Conservation (phyloP, 2,888 invertebrate species). For the Drosophila anomelani region DNA sequence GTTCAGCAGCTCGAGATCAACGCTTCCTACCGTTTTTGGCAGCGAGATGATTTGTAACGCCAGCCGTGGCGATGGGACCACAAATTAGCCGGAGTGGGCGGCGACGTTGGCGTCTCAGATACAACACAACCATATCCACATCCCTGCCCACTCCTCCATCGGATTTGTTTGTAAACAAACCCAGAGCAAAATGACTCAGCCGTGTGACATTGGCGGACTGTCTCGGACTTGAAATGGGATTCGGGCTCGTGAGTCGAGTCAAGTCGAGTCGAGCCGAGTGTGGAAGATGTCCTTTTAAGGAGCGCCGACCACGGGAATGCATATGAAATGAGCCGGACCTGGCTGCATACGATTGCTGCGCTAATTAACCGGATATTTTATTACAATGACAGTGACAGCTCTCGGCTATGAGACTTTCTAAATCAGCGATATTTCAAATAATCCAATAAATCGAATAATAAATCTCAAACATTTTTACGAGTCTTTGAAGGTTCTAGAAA, state of each 20-base stretch:
- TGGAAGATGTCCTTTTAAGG: constrained; percentile 42
- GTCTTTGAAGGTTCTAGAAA: not conserved
- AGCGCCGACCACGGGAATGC: constrained; percentile 10
- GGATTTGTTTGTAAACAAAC: constrained; percentile 77
- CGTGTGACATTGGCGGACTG: constrained; percentile 23
- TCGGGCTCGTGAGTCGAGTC: constrained; percentile 14
- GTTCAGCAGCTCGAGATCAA: constrained; percentile 54
- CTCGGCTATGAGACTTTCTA: not conserved
- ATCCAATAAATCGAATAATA: not conserved
- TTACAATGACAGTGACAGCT: constrained; percentile 6
- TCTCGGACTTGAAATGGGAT: constrained; percentile 9
- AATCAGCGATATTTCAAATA: not conserved
- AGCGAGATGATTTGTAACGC: constrained; percentile 35
- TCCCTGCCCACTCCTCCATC: constrained; percentile 38
- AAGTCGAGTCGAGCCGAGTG: constrained; percentile 16
- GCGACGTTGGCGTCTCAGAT: constrained; percentile 58
- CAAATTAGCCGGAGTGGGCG: constrained; percentile 53
- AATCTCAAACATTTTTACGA: not conserved
- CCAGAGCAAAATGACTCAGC: constrained; percentile 64
- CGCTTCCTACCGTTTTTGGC: constrained; percentile 67
- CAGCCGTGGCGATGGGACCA: constrained; percentile 20
- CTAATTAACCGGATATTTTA: constrained; percentile 1
- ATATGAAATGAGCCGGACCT: constrained; percentile 16
- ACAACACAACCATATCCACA: constrained; percentile 3
- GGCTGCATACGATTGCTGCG: constrained; percentile 6